phyloP scores from a whole-genome alignment of 2,888 invertebrate genomes.

The Myopa tessellatipennis region DNA sequence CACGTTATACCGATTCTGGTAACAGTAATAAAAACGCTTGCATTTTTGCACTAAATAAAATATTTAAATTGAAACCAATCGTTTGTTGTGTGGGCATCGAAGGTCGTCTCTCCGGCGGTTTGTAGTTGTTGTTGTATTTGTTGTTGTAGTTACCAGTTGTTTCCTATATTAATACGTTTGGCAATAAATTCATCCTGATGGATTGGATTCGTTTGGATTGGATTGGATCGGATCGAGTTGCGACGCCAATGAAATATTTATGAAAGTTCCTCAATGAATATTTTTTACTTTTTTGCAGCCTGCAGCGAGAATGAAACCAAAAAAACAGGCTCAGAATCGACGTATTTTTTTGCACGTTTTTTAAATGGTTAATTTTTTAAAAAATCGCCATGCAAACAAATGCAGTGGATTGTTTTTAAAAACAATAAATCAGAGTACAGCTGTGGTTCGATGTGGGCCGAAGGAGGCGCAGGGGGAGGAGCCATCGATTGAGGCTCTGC shows the following conservation, averaged over 20 bases:
- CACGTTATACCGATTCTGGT: constrained; percentile 14
- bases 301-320: constrained; percentile 21
- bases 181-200: constrained; percentile 12
- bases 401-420: constrained; percentile 32
- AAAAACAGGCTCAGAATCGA: neutral
- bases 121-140: neutral
- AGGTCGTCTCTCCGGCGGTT: neutral
- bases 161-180: constrained; percentile 1
- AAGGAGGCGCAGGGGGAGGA: neutral
- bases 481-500: neutral
- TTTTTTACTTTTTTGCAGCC: constrained; percentile 28
- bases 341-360: neutral
- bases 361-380: neutral
- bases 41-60: constrained; percentile 53
- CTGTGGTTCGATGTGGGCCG: neutral
- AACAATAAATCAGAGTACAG: constrained; percentile 32
- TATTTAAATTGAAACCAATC: constrained; percentile 53
- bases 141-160: neutral
- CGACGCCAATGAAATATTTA: constrained; percentile 39
- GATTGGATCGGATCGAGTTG: neutral
- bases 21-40: constrained; percentile 39
- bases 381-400: constrained; percentile 21
- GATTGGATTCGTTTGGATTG: neutral
- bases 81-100: neutral
- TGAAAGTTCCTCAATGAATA: constrained; percentile 38